Evolutionary conservation across 2,113 vertebrate genomes (phyloP).

Genomic region (Pterocles burchelli): DNA sequence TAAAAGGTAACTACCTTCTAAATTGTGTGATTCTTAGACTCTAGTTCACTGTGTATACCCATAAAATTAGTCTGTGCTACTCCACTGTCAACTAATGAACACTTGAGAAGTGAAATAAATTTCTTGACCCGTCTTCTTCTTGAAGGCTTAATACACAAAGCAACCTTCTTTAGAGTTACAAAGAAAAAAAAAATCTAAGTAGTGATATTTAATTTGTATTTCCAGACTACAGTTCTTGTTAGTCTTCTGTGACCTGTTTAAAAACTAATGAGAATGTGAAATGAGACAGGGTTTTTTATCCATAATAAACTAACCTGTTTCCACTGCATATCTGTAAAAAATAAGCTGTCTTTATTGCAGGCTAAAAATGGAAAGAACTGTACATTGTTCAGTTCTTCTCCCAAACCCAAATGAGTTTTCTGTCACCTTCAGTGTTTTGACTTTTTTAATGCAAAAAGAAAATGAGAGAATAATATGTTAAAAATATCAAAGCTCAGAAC

Average conservation of each 20-base stretch:
- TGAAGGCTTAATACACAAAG: neutral
- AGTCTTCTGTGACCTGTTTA: slow-evolving; percentile 28
- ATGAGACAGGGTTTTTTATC: neutral
- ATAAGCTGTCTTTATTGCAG: neutral
- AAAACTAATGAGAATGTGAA: slow-evolving; percentile 19
- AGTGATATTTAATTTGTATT: neutral
- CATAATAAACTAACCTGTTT: slow-evolving; percentile 6
- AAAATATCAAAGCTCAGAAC: neutral
- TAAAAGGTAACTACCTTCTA: neutral
- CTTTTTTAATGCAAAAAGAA: neutral
- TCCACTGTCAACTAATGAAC: neutral
- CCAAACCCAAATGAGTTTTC: neutral
- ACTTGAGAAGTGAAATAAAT: neutral
- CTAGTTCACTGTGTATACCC: neutral
- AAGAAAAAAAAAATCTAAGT: neutral
- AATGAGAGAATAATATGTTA: neutral
- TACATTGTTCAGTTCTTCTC: neutral
- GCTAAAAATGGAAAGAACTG: neutral
- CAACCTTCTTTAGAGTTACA: neutral
- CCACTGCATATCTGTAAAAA: neutral
- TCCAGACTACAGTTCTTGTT: neutral
- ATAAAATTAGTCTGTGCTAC: neutral
- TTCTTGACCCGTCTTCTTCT: neutral
- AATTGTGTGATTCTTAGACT: neutral
- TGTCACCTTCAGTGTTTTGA: neutral